A percentile compares a stretch with the other conserved stretches of the same genome.
phyloP scores from a whole-genome alignment of 2,113 vertebrate species.

The Phaethon lepturus region DNA sequence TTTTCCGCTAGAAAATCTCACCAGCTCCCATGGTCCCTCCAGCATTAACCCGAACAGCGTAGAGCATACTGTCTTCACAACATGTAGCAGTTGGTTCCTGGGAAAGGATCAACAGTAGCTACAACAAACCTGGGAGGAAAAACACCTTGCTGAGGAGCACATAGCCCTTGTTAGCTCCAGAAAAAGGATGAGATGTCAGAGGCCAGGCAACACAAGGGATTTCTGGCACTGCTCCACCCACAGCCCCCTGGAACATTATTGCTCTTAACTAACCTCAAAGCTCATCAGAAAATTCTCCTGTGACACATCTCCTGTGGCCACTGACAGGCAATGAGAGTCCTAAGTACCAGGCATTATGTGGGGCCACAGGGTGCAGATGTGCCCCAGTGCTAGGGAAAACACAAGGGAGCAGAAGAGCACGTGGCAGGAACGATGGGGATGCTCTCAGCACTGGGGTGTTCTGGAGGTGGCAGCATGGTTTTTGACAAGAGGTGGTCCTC shows the following conservation, averaged over 20 bases:
- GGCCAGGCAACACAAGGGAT: background rate
- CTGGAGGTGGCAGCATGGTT: fast-evolving
- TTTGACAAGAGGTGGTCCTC: background rate
- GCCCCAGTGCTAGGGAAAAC: background rate
- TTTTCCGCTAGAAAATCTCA: background rate
- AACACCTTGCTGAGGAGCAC: background rate
- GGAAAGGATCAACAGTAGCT: background rate
- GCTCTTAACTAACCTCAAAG: background rate
- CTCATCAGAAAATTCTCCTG: background rate
- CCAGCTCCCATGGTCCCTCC: background rate
- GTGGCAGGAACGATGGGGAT: background rate
- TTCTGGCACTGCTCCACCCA: background rate
- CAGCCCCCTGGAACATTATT: background rate
- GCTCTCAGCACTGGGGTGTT: background rate
- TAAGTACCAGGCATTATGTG: background rate
- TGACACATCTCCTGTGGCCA: background rate
- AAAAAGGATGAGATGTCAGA: background rate
- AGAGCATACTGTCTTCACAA: background rate
- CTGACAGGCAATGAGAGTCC: no score
- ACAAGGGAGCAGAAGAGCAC: background rate
- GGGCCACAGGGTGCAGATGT: background rate
- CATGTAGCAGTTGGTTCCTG: background rate
- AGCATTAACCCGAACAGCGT: background rate
- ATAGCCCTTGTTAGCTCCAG: background rate
- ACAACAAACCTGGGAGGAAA: background rate